Conservation (phyloP, 2,113 vertebrate species). For the Opisthocomus hoazin region DNA sequence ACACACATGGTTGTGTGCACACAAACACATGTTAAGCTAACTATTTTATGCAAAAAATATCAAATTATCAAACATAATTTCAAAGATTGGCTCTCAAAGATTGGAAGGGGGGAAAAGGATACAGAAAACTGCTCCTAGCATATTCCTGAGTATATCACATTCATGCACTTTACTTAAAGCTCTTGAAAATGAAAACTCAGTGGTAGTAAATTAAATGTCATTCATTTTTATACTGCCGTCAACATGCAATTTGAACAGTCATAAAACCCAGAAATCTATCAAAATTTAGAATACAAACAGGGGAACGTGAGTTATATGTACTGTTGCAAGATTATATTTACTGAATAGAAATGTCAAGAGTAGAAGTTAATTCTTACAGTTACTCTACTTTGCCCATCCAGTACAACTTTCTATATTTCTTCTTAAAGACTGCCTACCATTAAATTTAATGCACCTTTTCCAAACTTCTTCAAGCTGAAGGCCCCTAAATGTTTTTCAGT, state of each 20-base stretch:
- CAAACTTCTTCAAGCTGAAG: background rate
- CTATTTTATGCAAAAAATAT: background rate
- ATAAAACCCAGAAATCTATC: background rate
- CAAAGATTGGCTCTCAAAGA: background rate
- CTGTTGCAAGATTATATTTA: background rate
- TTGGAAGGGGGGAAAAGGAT: background rate
- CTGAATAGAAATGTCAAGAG: constrained; percentile 17
- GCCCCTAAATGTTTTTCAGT: background rate
- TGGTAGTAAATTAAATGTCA: background rate
- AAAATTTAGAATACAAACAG: constrained; percentile 20
- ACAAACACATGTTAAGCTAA: background rate
- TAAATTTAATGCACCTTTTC: background rate
- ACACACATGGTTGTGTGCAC: background rate
- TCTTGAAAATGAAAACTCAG: background rate
- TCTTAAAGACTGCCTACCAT: background rate
- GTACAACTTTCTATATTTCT: background rate
- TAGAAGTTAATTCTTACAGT: background rate
- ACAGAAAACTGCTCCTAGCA: background rate
- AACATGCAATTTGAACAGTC: background rate
- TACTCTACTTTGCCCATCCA: background rate
- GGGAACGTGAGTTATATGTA: background rate
- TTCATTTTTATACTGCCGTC: background rate
- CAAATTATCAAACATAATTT: background rate
- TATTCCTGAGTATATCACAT: background rate
- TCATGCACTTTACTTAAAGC: background rate